Conservation (phyloP, 1,140 invertebrate genomes). For the Hycleus phaleratus region DNA sequence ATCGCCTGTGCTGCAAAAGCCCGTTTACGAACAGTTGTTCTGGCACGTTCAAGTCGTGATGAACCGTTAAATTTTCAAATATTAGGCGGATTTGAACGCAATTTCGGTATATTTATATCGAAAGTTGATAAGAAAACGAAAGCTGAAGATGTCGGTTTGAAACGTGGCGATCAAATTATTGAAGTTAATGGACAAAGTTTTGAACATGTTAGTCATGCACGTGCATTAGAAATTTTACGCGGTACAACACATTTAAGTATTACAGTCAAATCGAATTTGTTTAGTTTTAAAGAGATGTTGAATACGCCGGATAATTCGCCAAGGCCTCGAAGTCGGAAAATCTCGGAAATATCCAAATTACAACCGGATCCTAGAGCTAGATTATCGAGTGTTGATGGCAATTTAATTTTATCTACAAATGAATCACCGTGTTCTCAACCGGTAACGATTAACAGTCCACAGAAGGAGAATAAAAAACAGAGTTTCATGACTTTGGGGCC, state of each 20-base stretch:
- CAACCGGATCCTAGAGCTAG: constrained; percentile 59
- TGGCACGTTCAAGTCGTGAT: constrained; percentile 84
- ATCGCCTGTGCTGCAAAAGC: constrained; percentile 97
- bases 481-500: constrained; percentile 84
- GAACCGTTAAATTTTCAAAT: constrained; percentile 91
- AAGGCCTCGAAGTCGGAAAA: constrained; percentile 53
- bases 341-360: constrained; percentile 50
- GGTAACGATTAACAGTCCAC: constrained; percentile 38
- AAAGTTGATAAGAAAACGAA: constrained; percentile 83
- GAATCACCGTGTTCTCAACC: constrained; percentile 38
- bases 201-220: constrained; percentile 80
- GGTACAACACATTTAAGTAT: constrained; percentile 93
- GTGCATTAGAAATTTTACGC: constrained; percentile 85
- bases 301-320: constrained; percentile 77
- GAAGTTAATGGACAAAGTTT: constrained; percentile 92
- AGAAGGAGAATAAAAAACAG: constrained; percentile 43
- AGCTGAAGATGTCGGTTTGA: constrained; percentile 92
- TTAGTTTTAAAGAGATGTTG: constrained; percentile 77
- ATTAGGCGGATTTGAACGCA: constrained; percentile 82
- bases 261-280: constrained; percentile 93
- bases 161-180: constrained; percentile 93
- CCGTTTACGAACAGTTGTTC: constrained; percentile 78
- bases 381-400: constrained; percentile 54
- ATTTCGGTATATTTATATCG: constrained; percentile 90
- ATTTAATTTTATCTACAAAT: constrained; percentile 32